These are phyloP conservation scores for Pandemis corylana DNA, from an alignment of 2,888 invertebrate genomes.

Conservation along the genomic window DNA sequence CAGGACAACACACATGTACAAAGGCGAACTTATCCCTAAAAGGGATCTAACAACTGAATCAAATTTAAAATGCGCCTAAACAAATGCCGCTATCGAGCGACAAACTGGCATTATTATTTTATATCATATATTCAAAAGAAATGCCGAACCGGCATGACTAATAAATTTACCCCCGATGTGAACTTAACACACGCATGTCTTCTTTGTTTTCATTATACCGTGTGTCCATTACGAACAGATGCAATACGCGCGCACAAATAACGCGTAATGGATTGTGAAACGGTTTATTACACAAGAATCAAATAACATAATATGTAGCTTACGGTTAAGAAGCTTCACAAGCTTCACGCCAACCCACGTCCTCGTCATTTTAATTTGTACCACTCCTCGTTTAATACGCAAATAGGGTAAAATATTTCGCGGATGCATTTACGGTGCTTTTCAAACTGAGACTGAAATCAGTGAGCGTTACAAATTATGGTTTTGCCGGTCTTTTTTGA, in stretches of 20 bases:
- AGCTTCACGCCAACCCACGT: neutral
- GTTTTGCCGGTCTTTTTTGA: neutral
- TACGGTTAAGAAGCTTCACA: no score
- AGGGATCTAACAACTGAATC: neutral
- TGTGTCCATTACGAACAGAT: neutral
- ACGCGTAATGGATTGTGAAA: neutral
- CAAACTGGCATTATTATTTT: slow-evolving; percentile 5
- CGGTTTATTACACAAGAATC: neutral
- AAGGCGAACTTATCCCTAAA: no score
- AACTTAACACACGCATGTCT: neutral
- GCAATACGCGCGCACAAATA: neutral
- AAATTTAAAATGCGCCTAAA: neutral
- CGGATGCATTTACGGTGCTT: neutral
- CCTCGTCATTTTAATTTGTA: neutral
- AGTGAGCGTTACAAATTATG: neutral
- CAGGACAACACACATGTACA: no score
- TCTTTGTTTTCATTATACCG: slow-evolving; percentile 2
- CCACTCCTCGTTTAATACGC: neutral
- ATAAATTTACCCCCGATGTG: slow-evolving; percentile 6
- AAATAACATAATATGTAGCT: no score
- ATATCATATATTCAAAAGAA: slow-evolving; percentile 14
- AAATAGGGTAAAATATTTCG: neutral
- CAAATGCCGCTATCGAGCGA: slow-evolving; percentile 1
- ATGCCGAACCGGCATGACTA: slow-evolving; percentile 10
- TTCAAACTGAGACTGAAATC: neutral